Evolutionary conservation across 2,888 invertebrate species (phyloP), one percentile per base, ranked within the genome.

Genomic region (Thereva nobilitata): DNA sequence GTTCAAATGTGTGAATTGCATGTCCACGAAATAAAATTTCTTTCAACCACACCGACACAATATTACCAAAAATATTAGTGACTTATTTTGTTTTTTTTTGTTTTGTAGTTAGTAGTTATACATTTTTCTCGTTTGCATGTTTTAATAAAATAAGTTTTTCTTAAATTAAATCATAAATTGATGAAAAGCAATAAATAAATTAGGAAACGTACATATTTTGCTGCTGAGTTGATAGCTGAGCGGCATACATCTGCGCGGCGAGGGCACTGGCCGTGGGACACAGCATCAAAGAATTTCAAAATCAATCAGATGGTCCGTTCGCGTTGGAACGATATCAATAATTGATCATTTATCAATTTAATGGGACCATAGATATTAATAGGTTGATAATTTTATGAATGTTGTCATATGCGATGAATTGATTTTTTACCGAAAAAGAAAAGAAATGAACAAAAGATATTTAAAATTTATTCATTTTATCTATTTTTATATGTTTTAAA

Each of bases 221-320:
- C 87, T 92, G 92, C 86, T 92, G 92, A 84, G 92, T 89, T 83
- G 91, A 91, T 83, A 92, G 89, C 88, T 92, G 92, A 86, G 88
- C 89, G 84, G 92, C 92, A 87, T 92, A 91, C 92, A 93, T 93
- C 92, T 93, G 93, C 87, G 92, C 90, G 89, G 93, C 93, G 88
- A 93, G 92, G 90, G 93, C 93, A 92, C 93, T 93, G 91, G 49
- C 61, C 61, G 61, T 61, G 61, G 61, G 49, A 45, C 45, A 54
- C 44, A 64, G 54, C 53, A 23, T 54, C 45, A 54, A 44, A 54
- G 53, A 40, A 52, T 52, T 41, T 12, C 59, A 12, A 47, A 49
- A 49, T 59, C 59, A 47, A 52, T 44, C 42, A 42, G 8, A 42
- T 42, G n/a, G n/a, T 42, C n/a, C 7, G 42, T 42, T 4, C 42